Evolutionary conservation across 2,113 vertebrate species (phyloP).

Genomic region (Gambusia affinis): DNA sequence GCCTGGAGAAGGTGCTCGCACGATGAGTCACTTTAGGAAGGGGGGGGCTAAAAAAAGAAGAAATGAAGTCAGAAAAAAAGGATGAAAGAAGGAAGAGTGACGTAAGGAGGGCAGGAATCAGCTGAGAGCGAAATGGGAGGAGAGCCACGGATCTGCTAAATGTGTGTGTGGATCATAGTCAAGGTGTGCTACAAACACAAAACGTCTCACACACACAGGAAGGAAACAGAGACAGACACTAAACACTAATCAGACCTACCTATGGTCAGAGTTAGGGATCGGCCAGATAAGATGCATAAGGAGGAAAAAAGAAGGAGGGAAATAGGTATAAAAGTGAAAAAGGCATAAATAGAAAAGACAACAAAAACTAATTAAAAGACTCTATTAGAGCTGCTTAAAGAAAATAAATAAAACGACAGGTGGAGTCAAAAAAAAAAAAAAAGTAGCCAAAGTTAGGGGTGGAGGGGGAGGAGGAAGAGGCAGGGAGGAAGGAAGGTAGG

Average conservation of each 20-base stretch:
- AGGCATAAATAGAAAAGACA: slow-evolving; percentile 67
- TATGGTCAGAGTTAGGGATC: slow-evolving; percentile 77
- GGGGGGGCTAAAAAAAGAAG: no score
- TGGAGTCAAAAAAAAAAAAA: slow-evolving; percentile 61
- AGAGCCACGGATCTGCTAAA: slow-evolving; percentile 41
- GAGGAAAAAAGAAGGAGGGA: slow-evolving; percentile 61
- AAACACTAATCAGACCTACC: slow-evolving; percentile 79
- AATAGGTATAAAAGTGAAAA: slow-evolving; percentile 74
- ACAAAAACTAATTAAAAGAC: slow-evolving; percentile 62
- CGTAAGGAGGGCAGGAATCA: slow-evolving; percentile 60
- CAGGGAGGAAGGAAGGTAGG: slow-evolving; percentile 22
- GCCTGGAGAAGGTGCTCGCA: slow-evolving; percentile 46
- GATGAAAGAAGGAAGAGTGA: slow-evolving; percentile 41
- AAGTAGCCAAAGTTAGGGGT: slow-evolving; percentile 71
- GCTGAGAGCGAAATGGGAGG: slow-evolving; percentile 58
- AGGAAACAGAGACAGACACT: slow-evolving; percentile 72
- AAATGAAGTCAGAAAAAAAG: slow-evolving; percentile 24
- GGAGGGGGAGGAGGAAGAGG: slow-evolving; percentile 28
- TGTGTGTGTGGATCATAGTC: slow-evolving; percentile 15
- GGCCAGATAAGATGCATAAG: slow-evolving; percentile 75
- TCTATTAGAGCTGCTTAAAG: slow-evolving; percentile 44
- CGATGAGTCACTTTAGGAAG: slow-evolving; percentile 49
- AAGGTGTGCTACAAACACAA: slow-evolving; percentile 53
- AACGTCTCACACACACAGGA: slow-evolving; percentile 56
- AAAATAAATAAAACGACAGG: slow-evolving; percentile 53